Percentiles rank a stretch among this genome's conserved stretches.
Conservation (phyloP, 2,113 vertebrate species). For the rat (Rattus norvegicus) region DNA sequence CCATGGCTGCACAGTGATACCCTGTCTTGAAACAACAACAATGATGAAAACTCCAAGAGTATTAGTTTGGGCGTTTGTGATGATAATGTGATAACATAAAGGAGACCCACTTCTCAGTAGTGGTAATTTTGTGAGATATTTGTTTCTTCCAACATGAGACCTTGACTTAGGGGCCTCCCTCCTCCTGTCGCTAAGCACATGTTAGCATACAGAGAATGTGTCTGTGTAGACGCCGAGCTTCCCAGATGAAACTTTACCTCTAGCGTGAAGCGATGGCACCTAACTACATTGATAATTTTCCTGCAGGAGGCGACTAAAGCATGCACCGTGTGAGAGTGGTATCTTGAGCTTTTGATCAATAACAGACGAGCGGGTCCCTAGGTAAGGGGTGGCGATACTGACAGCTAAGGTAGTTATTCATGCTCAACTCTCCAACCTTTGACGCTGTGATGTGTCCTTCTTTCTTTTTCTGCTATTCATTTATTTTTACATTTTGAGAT, state of each 20-base stretch:
- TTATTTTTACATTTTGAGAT: background rate
- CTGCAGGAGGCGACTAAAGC: background rate
- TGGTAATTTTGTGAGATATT: background rate
- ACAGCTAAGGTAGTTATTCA: constrained; percentile 1
- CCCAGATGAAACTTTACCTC: background rate
- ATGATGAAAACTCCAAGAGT: background rate
- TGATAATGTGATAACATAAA: background rate
- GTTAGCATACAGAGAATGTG: background rate
- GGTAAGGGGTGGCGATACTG: constrained; percentile 5
- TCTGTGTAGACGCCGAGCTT: background rate
- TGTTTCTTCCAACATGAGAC: background rate
- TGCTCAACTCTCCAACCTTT: constrained; percentile 10
- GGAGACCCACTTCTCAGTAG: background rate
- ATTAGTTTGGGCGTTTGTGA: background rate
- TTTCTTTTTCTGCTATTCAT: constrained; percentile 11
- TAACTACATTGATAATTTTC: background rate
- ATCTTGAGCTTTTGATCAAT: background rate
- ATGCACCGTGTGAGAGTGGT: background rate
- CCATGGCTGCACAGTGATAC: background rate
- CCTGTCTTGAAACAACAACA: background rate
- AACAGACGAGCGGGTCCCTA: background rate
- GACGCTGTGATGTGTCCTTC: background rate
- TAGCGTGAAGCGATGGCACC: background rate
- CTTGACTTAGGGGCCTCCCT: background rate
- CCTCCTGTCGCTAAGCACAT: fast-evolving